phyloP scores from a whole-genome alignment of 2,797 vertebrate genomes.

The Pachyuromys duprasi region DNA sequence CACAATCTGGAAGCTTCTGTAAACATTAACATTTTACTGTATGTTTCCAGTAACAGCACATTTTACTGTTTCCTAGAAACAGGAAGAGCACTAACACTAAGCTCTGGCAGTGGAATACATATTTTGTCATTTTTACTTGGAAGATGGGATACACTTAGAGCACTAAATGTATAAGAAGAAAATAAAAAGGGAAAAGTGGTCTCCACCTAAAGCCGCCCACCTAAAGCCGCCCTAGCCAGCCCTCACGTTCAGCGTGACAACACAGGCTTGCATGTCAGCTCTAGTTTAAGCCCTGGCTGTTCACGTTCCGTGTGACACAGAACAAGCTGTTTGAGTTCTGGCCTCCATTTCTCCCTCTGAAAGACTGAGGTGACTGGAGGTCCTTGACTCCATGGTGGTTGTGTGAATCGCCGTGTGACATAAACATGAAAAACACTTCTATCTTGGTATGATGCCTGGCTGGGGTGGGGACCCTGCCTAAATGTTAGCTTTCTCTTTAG shows the following conservation, averaged over 20 bases:
- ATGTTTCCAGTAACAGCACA: not conserved
- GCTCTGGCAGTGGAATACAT: not conserved
- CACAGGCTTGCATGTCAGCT: not conserved
- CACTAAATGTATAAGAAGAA: not conserved
- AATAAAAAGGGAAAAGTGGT: not conserved
- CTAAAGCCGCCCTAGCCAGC: not conserved
- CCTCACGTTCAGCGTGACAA: not conserved
- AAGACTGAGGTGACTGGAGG: not conserved
- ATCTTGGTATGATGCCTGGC: not conserved
- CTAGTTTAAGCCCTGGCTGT: not conserved
- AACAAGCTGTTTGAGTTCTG: not conserved
- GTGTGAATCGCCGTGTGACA: not conserved
- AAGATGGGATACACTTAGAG: not conserved
- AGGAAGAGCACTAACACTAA: not conserved
- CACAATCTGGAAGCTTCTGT: slow-evolving; percentile 24
- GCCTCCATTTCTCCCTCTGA: not conserved
- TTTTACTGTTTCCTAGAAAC: not conserved
- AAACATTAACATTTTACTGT: not conserved
- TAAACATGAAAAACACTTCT: not conserved
- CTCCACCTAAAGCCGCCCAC: not conserved
- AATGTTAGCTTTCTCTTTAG: not conserved
- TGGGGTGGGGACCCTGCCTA: not conserved
- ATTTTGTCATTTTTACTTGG: slow-evolving; percentile 23
- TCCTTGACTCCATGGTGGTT: not conserved
- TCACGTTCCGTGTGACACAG: not conserved